Conservation (phyloP, 1,140 invertebrate species). For the Amphibalanus amphitrite region DNA sequence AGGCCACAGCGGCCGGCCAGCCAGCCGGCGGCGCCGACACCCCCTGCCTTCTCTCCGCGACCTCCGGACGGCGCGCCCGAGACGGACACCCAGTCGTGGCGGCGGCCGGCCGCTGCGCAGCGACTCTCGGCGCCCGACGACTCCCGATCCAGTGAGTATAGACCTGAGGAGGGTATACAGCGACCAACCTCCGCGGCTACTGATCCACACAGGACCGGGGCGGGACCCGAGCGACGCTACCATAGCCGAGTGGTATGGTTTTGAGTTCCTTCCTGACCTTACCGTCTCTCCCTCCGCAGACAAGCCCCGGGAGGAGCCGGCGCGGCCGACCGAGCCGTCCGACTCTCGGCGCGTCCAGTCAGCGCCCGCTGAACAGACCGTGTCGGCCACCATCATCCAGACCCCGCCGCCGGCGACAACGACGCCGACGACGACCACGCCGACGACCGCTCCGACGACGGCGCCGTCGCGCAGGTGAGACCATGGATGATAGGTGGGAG, state of each 20-base stretch:
- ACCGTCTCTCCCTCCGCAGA: background rate
- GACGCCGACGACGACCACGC: too few relatives aligned
- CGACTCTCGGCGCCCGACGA: background rate
- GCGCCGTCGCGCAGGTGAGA: background rate
- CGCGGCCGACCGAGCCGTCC: background rate
- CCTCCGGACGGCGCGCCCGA: constrained; percentile 1
- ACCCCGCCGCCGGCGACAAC: too few relatives aligned
- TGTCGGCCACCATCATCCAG: constrained; percentile 1
- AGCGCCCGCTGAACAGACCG: background rate
- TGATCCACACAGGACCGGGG: too few relatives aligned
- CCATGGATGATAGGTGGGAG: too few relatives aligned
- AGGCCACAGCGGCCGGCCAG: constrained; percentile 6
- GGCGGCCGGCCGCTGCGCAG: too few relatives aligned
- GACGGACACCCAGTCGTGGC: background rate
- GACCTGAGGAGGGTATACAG: background rate
- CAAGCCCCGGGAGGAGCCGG: background rate
- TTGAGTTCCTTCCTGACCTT: background rate
- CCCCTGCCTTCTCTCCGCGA: constrained; percentile 5
- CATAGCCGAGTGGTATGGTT: too few relatives aligned
- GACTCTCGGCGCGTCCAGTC: background rate
- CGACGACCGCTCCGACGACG: too few relatives aligned
- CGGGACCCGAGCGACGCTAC: too few relatives aligned
- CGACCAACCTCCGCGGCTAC: too few relatives aligned
- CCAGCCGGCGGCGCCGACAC: background rate
- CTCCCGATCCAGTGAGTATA: background rate